Evolutionary conservation across 2,113 vertebrate species (phyloP), one percentile per base, ranked within the genome.

Genomic region (Pseudopodoces humilis): DNA sequence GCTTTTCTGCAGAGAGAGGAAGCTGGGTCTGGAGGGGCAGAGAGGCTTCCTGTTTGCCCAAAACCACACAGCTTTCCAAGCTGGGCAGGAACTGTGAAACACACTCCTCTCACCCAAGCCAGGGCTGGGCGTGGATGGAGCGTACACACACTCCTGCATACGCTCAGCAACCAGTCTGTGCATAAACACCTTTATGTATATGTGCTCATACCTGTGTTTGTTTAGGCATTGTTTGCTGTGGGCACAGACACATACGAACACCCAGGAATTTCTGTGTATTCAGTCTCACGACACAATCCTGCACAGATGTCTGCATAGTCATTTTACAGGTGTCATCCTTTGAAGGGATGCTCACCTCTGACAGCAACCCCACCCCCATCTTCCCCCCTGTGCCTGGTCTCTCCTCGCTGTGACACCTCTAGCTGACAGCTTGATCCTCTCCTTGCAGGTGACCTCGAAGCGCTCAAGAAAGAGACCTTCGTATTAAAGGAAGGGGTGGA

Each of bases 401-500:
- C 31, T 67, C 84, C 76, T 70, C 0, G 0, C 64, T 94, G 44
- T 94, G 49, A 55, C 49, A 49, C 31, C 49, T 83, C 46, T 86
- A 46, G 86, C n/a, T 96, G 53, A 94, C 1, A 9, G 43, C 74
- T 53, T 86, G 55, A 64, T 91, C 60, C 39, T 56, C 47, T 84
- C 41, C 71, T 83, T 67, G 58, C 90, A 98, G 98, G 98, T 67
- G 98, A 98, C 50, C 88, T 98, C 14, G 94, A 97, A 92, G 97
- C 97, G 20, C 98, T 98, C 77, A 98, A 98, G 96, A 98, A 98
- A 89, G 90, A 98, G 90, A 97, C 23, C 15, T 98, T 98, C 1
- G 93, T 98, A 44, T 88, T 98, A 83, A 98, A 98, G 81, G 98
- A 98, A 97, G 98, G 97, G n/a, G 94, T 97, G 82, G 98, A 98